A percentile compares a stretch with the other conserved stretches of the same genome.
These are phyloP conservation scores for Amorpha juglandis DNA, from an alignment of 2,888 invertebrate species.

Conservation along the genomic window DNA sequence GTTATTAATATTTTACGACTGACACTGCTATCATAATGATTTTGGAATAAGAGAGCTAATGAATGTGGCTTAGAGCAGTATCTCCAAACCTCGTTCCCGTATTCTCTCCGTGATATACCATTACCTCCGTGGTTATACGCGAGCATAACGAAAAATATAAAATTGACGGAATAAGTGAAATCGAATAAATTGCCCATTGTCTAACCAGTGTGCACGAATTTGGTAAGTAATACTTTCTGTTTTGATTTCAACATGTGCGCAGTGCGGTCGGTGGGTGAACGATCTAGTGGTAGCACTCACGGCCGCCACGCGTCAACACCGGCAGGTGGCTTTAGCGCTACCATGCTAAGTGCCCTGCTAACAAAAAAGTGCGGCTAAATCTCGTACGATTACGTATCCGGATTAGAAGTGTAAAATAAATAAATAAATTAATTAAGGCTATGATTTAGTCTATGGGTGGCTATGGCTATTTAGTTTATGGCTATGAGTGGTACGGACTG, in stretches of 20 bases:
- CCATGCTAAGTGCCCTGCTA: background rate
- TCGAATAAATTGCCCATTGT: constrained; percentile 82
- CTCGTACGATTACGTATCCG: no score
- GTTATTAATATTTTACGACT: no score
- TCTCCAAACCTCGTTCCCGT: no score
- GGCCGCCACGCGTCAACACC: background rate
- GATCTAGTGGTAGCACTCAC: constrained; percentile 38
- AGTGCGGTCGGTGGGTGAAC: constrained; percentile 51
- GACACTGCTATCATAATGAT: no score
- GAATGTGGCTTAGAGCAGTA: no score
- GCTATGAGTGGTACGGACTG: no score
- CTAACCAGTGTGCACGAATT: constrained; percentile 74
- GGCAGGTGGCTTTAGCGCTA: constrained; percentile 11
- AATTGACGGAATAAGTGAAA: constrained; percentile 80
- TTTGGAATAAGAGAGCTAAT: no score
- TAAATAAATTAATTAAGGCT: no score
- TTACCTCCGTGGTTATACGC: constrained; percentile 13
- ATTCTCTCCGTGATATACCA: constrained; percentile 10
- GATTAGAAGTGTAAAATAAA: no score
- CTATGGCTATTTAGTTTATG: no score
- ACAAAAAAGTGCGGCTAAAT: no score
- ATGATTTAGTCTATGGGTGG: no score
- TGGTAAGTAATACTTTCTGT: constrained; percentile 77
- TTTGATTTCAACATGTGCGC: constrained; percentile 67
- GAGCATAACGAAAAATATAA: constrained; percentile 60